Percentiles rank a stretch among this genome's conserved stretches.
These are phyloP conservation scores for Clepsis dumicolana DNA, from an alignment of 2,888 invertebrate genomes.

Conservation along the genomic window DNA sequence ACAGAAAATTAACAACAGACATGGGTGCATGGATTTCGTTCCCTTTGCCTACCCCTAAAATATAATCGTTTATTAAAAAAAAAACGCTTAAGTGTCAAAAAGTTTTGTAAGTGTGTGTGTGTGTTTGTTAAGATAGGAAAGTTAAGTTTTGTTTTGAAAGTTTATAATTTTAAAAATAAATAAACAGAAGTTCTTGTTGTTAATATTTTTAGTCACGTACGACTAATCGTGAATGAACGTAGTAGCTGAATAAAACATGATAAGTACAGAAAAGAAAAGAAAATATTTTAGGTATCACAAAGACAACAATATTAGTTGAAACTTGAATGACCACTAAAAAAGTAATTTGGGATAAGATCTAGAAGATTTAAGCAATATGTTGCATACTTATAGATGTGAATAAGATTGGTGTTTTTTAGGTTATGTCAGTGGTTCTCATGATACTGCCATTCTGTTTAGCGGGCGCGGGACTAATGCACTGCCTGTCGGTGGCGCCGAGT, in stretches of 20 bases:
- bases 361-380: neutral
- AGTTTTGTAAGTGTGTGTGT: neutral
- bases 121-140: neutral
- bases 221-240: neutral
- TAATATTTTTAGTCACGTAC: neutral
- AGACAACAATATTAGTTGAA: neutral
- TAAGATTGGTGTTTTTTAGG: conserved; percentile 72
- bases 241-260: neutral
- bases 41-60: too few relatives aligned
- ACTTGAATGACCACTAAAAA: neutral
- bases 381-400: conserved; percentile 16
- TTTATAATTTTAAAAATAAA: neutral
- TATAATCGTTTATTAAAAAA: too few relatives aligned
- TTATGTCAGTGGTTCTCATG: conserved; percentile 78
- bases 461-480: conserved; percentile 66
- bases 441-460: conserved; percentile 70
- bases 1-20: too few relatives aligned
- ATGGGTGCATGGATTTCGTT: too few relatives aligned
- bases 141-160: conserved; percentile 1
- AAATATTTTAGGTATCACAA: neutral
- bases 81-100: neutral
- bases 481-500: conserved; percentile 74
- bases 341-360: neutral
- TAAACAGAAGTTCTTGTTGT: neutral
- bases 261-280: neutral